Percentiles rank a stretch among this genome's conserved stretches.
phyloP scores from a whole-genome alignment of 2,113 vertebrate species.

The Callaeas wilsoni region DNA sequence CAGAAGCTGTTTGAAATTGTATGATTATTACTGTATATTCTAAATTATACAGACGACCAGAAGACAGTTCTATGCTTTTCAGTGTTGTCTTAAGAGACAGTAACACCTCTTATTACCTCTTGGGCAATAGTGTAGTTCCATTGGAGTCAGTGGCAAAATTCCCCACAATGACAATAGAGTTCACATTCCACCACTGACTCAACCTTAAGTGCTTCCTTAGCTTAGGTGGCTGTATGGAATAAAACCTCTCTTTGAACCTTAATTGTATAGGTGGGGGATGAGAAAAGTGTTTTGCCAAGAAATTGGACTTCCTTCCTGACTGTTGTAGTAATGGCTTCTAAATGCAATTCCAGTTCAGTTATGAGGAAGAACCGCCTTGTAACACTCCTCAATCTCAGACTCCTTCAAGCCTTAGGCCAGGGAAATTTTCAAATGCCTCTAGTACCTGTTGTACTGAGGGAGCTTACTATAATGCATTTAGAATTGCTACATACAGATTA shows the following conservation, averaged over 20 bases:
- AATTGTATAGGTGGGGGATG: background rate
- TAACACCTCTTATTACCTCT: background rate
- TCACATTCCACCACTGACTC: background rate
- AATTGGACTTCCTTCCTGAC: background rate
- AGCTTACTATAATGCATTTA: background rate
- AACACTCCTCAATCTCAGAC: background rate
- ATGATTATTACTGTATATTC: background rate
- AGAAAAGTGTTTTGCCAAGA: background rate
- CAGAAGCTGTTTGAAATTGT: background rate
- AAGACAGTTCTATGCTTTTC: background rate
- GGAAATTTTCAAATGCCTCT: background rate
- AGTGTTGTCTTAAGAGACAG: background rate
- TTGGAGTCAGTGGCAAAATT: background rate
- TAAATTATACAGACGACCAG: background rate
- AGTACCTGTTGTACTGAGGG: background rate
- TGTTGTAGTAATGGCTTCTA: background rate
- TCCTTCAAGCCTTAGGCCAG: background rate
- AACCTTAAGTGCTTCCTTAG: background rate
- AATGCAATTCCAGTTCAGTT: background rate
- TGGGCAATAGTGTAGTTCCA: background rate
- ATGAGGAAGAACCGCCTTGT: background rate
- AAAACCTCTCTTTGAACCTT: background rate
- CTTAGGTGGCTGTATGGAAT: background rate
- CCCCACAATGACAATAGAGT: background rate
- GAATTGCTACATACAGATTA: background rate